phyloP scores from a whole-genome alignment of 2,113 vertebrate genomes.

The Poeciliopsis turrubarensis region DNA sequence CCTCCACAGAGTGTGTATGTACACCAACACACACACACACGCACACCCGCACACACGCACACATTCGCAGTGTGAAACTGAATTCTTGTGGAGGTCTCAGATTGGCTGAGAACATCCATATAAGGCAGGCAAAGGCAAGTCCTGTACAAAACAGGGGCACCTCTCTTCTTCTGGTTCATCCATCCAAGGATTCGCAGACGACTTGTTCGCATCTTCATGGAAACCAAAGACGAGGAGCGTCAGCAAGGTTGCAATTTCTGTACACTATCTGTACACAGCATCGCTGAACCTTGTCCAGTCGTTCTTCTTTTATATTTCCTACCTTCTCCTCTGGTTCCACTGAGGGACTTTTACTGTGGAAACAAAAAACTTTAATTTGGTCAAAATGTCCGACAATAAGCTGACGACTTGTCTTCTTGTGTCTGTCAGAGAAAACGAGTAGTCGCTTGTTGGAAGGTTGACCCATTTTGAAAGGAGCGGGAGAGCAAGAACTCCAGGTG shows the following conservation, averaged over 20 bases:
- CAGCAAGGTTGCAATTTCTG: constrained; percentile 15
- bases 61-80: constrained; percentile 10
- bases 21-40: constrained; percentile 24
- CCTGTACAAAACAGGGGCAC: constrained; percentile 14
- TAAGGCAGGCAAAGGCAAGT: constrained; percentile 21
- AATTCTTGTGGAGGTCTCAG: constrained; percentile 30
- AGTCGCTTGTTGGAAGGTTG: neutral
- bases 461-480: constrained; percentile 15
- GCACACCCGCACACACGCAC: constrained; percentile 11
- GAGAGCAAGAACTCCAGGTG: constrained; percentile 62
- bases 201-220: constrained; percentile 64
- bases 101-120: constrained; percentile 21
- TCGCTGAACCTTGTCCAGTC: constrained; percentile 28
- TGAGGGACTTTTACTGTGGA: neutral
- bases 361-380: constrained; percentile 5
- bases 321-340: constrained; percentile 17
- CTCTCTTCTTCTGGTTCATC: constrained; percentile 20
- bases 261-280: constrained; percentile 46
- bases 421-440: neutral
- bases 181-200: constrained; percentile 46
- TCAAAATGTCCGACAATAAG: constrained; percentile 13
- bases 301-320: constrained; percentile 18
- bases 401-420: constrained; percentile 63
- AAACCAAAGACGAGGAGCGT: constrained; percentile 33
- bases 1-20: constrained; percentile 41